These are phyloP conservation scores for Stegophylla sp. DNA, from an alignment of 2,888 invertebrate species.

Conservation along the genomic window DNA sequence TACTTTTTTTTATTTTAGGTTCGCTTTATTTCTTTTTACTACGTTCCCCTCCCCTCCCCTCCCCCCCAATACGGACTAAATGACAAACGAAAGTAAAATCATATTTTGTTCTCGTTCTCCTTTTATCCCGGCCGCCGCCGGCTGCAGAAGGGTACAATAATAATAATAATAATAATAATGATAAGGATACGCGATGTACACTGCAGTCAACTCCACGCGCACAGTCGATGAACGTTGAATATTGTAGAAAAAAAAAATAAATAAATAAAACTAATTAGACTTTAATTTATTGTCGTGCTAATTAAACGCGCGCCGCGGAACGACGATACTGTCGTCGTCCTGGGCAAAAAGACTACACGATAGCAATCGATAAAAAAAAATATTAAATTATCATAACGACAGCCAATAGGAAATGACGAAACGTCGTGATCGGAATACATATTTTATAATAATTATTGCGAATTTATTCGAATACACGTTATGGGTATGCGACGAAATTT, in stretches of 20 bases:
- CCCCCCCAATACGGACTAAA: not conserved
- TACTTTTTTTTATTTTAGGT: not conserved
- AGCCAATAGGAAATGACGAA: not conserved
- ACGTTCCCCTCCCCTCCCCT: too few relatives aligned
- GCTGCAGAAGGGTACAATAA: not conserved
- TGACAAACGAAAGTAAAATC: constrained; percentile 37
- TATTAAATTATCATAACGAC: not conserved
- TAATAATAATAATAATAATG: not conserved
- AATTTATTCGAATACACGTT: not conserved
- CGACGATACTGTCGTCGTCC: too few relatives aligned
- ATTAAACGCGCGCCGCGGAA: not conserved
- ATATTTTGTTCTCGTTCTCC: not conserved
- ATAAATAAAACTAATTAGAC: constrained; percentile 13
- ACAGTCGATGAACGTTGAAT: not conserved
- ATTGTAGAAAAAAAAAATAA: not conserved
- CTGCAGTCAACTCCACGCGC: too few relatives aligned
- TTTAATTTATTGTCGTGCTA: not conserved
- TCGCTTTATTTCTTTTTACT: not conserved
- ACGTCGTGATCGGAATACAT: not conserved
- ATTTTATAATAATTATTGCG: not conserved
- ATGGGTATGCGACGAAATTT: too few relatives aligned
- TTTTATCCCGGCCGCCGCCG: not conserved
- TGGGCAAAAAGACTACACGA: too few relatives aligned
- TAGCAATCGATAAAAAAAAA: not conserved
- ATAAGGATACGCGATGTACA: not conserved